Conservation (phyloP, 2,888 invertebrate genomes). For the Phragmatobia fuliginosa region DNA sequence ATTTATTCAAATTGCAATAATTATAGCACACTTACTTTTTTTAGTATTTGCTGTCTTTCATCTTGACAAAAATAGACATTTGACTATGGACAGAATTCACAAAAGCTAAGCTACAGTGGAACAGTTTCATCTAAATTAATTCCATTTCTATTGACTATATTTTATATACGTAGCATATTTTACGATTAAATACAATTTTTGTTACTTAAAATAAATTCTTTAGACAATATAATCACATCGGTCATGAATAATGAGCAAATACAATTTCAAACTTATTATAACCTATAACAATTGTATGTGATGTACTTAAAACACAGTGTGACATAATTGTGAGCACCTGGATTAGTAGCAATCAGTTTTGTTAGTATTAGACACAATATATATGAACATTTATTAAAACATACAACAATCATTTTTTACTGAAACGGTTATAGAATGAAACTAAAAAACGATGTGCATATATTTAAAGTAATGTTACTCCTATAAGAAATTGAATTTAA, state of each 20-base stretch:
- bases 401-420: neutral
- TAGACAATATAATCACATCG: slow-evolving; percentile 46
- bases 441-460: slow-evolving; percentile 8
- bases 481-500: neutral
- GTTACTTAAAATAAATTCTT: slow-evolving; percentile 43
- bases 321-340: slow-evolving; percentile 19
- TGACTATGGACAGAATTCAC: neutral
- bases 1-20: too few species aligned
- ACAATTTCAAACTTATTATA: slow-evolving; percentile 16
- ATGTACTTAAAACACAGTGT: slow-evolving; percentile 18
- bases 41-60: too few species aligned
- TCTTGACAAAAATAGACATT: neutral
- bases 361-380: slow-evolving; percentile 13
- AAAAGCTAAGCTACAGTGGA: neutral
- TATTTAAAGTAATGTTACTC: neutral
- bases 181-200: slow-evolving; percentile 16
- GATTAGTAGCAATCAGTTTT: slow-evolving; percentile 19
- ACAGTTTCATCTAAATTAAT: neutral
- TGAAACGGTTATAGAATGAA: neutral
- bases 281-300: slow-evolving; percentile 21
- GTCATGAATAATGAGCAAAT: slow-evolving; percentile 33
- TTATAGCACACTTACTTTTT: too few species aligned
- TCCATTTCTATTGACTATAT: neutral
- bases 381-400: neutral
- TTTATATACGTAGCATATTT: neutral